phyloP scores from a whole-genome alignment of 92 coral and sea anemone species.

The Parazoanthus swiftii region DNA sequence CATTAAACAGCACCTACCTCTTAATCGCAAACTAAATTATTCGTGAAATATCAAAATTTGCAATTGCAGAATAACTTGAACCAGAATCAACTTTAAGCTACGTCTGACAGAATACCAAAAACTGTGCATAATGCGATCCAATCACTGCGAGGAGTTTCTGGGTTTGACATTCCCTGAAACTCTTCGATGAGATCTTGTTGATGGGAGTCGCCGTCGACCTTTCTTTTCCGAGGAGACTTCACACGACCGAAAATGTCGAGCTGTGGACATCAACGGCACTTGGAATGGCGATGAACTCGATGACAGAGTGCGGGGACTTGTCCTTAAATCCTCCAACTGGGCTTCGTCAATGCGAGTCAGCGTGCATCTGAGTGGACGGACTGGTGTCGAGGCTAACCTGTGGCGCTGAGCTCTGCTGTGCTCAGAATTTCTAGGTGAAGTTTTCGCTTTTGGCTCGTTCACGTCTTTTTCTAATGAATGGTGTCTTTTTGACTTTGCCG shows the following conservation, averaged over 20 bases:
- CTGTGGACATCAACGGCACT: neutral
- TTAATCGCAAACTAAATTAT: neutral
- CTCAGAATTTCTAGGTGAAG: neutral
- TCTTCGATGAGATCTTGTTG: constrained; percentile 10
- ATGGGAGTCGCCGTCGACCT: neutral
- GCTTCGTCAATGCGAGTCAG: neutral
- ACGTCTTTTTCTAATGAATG: neutral
- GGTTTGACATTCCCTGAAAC: neutral
- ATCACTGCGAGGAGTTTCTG: neutral
- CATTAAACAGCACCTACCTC: too few relatives aligned
- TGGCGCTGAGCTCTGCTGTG: neutral
- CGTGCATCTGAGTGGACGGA: neutral
- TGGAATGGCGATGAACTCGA: neutral
- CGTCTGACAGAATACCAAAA: neutral
- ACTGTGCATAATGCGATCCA: neutral
- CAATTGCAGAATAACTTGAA: neutral
- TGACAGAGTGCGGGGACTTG: neutral
- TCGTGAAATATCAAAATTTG: neutral
- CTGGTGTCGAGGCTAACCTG: neutral
- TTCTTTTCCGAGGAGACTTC: neutral
- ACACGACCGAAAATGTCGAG: neutral
- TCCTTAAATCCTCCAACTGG: neutral
- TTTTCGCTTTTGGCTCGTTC: neutral
- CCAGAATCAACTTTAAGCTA: too few relatives aligned
- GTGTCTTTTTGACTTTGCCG: neutral